A percentile compares a stretch with the other conserved stretches of the same genome.
Conservation (phyloP, 2,888 invertebrate genomes). For the Empis stercorea region DNA sequence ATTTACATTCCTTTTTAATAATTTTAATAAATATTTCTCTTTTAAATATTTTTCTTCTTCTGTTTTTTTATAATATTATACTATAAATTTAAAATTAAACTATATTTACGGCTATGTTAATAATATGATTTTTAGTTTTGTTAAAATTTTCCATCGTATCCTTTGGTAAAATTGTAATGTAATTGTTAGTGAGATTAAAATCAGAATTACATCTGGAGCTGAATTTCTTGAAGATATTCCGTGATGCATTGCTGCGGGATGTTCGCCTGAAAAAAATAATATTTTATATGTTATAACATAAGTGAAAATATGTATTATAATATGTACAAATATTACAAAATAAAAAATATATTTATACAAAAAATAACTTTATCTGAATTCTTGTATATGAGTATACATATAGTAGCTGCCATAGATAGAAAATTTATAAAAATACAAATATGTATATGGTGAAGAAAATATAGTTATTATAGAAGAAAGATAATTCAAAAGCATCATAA, state of each 20-base stretch:
- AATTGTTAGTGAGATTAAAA: background rate
- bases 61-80: background rate
- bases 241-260: conserved; percentile 77
- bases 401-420: too few species aligned
- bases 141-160: background rate
- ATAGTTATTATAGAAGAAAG: too few species aligned
- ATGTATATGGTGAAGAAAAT: too few species aligned
- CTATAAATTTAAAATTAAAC: background rate
- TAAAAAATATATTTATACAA: too few species aligned
- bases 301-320: too few species aligned
- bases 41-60: background rate
- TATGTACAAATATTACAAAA: too few species aligned
- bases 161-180: background rate
- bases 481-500: background rate
- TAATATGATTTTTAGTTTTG: background rate
- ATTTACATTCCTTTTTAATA: too few species aligned
- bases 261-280: conserved; percentile 53
- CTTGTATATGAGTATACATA: too few species aligned
- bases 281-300: too few species aligned
- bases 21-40: too few species aligned
- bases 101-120: background rate
- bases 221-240: conserved; percentile 29
- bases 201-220: background rate
- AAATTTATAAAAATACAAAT: too few species aligned
- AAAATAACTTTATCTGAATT: too few species aligned